Evolutionary conservation across 2,888 invertebrate genomes (phyloP).

Genomic region (Andrena minutula): DNA sequence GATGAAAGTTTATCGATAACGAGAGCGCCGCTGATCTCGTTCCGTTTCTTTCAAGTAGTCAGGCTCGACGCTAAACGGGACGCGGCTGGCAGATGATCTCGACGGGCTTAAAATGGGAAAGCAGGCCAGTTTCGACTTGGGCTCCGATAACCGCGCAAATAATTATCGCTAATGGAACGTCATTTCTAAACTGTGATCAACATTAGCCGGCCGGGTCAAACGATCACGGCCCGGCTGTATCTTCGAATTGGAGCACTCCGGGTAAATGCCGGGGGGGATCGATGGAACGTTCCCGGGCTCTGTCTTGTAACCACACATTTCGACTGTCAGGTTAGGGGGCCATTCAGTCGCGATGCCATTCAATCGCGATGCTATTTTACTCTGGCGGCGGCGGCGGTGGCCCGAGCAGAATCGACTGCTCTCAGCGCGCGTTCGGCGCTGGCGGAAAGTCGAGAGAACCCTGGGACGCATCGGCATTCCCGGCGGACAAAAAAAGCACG

Average conservation of each 20-base stretch:
- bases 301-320: slow-evolving; percentile 64
- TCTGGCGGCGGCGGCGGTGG: background rate
- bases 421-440: slow-evolving; percentile 29
- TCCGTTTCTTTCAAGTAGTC: background rate
- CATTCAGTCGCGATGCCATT: slow-evolving; percentile 64
- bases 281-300: slow-evolving; percentile 51
- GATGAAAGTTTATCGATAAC: background rate
- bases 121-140: background rate
- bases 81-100: too few relatives aligned
- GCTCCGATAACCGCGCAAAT: slow-evolving; percentile 25
- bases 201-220: slow-evolving; percentile 29
- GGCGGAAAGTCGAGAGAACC: background rate
- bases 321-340: slow-evolving; percentile 67
- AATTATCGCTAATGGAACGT: slow-evolving; percentile 59
- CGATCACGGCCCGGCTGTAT: slow-evolving; percentile 18
- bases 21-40: background rate
- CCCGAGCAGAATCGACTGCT: slow-evolving; percentile 41
- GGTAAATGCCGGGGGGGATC: slow-evolving; percentile 51
- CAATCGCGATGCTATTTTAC: slow-evolving; percentile 64
- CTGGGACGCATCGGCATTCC: background rate
- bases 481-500: background rate
- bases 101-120: background rate
- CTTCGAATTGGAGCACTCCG: slow-evolving; percentile 42
- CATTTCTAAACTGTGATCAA: slow-evolving; percentile 48
- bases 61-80: background rate